Percentiles rank a stretch among this genome's conserved stretches.
These are phyloP conservation scores for Cheilosia vulpina DNA, from an alignment of 2,888 invertebrate genomes.

Conservation along the genomic window DNA sequence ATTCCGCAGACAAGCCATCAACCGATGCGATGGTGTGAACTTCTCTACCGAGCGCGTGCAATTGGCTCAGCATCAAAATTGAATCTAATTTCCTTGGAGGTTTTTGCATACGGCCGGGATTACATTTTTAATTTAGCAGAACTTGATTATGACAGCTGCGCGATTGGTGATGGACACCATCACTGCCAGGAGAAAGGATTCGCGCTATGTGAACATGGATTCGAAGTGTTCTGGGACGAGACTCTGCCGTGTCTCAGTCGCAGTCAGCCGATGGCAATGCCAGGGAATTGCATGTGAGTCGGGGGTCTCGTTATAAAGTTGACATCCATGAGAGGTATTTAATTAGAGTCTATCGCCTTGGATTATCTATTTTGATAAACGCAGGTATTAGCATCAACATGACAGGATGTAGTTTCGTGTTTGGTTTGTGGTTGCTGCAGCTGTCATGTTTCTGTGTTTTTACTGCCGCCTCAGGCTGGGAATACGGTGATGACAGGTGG, in stretches of 20 bases:
- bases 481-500: constrained; percentile 20
- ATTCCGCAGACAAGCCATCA: constrained; percentile 16
- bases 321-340: constrained; percentile 49
- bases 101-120: constrained; percentile 50
- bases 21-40: constrained; percentile 48
- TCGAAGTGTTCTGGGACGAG: constrained; percentile 13
- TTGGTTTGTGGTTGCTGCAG: constrained; percentile 14
- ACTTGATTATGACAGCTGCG: constrained; percentile 60
- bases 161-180: constrained; percentile 31
- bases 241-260: constrained; percentile 3
- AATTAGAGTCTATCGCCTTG: constrained; percentile 55
- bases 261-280: background rate
- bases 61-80: constrained; percentile 56
- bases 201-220: background rate
- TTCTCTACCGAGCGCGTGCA: constrained; percentile 46
- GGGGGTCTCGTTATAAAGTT: constrained; percentile 39
- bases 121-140: constrained; percentile 34
- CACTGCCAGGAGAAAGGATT: constrained; percentile 47
- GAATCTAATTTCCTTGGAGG: constrained; percentile 50
- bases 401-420: constrained; percentile 11
- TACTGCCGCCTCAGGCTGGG: background rate
- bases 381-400: constrained; percentile 11
- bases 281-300: constrained; percentile 42
- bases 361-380: constrained; percentile 40
- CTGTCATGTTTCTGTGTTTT: constrained; percentile 1